Evolutionary conservation across 2,888 invertebrate genomes (phyloP).

Genomic region (Syrphus vitripennis): DNA sequence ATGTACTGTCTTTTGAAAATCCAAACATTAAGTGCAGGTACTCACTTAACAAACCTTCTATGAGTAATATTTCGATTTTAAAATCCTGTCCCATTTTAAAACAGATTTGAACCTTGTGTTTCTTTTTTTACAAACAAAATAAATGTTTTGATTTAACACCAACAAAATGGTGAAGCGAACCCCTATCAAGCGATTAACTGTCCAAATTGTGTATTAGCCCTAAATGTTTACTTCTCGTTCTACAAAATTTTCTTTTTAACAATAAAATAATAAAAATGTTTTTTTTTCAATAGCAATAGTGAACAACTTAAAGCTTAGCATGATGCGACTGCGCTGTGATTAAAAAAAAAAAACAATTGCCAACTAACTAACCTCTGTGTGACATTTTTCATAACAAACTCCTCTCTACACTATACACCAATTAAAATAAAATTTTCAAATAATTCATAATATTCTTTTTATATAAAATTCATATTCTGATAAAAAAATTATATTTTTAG

Average conservation of each 20-base stretch:
- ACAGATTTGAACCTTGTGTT: neutral
- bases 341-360: too few relatives aligned
- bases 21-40: neutral
- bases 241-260: neutral
- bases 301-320: conserved; percentile 33
- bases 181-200: conserved; percentile 63
- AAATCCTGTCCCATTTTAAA: neutral
- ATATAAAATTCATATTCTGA: conserved; percentile 35
- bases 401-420: conserved; percentile 33
- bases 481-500: conserved; percentile 73
- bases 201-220: conserved; percentile 38
- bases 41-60: neutral
- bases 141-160: neutral
- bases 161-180: neutral
- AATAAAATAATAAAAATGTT: neutral
- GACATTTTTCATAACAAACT: conserved; percentile 5
- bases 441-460: neutral
- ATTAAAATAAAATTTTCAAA: conserved; percentile 7
- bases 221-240: neutral
- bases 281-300: neutral
- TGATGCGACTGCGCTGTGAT: conserved; percentile 39
- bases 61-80: neutral
- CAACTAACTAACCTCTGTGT: conserved; percentile 49
- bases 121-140: neutral
- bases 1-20: neutral